Base-by-base conservation (phyloP, 2,888 invertebrate genomes). In the Diarsia dahlii region DNA sequence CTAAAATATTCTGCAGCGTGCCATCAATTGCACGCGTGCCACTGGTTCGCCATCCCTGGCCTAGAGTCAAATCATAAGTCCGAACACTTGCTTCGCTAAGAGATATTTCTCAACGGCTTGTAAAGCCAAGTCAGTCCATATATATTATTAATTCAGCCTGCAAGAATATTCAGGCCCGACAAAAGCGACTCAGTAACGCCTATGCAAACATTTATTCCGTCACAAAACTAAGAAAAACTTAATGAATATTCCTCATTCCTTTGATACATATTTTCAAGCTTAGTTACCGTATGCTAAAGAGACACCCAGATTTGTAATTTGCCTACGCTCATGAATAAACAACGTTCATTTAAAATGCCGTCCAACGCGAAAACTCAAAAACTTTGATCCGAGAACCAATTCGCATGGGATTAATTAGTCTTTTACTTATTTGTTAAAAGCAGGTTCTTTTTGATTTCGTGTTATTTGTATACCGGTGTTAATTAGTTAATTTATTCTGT, bases 281-380 rank as follows among this genome's bases (percentile, higher is more conserved):
- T 68, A 81, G 85, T 84, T 81, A 80, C 56, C 62, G 60, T 75
- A 81, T 75, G 84, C 62, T 63, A 84, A 84, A 70, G 50, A 81
- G 81, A 60, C 48, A 60, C 66, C 58, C 62, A 60, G 63, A 68
- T 71, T 63, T 13, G 45, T 68, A 50, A 84, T 72, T 70, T 50
- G 48, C 69, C 56, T 13, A 45, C 69, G 54, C 58, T 75, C 63
- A 81, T 81, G 82, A 71, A 81, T 75, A 81, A 69, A 68, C 82
- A 85, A 60, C 3, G 63, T 60, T 74, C 74, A 80, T 81, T 84
- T 58, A 84, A 58, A 80, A 56, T 58, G 69, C 62, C 58, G 58
- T 48, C 81, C 39, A 81, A 66, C 52, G 66, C 39, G 76, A 81
- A 67, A 67, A 84, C 70, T 63, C 70, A 74, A 71, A 84, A 81